Evolutionary conservation across 2,888 invertebrate genomes (phyloP).

Genomic region (Lumbricus terrestris): DNA sequence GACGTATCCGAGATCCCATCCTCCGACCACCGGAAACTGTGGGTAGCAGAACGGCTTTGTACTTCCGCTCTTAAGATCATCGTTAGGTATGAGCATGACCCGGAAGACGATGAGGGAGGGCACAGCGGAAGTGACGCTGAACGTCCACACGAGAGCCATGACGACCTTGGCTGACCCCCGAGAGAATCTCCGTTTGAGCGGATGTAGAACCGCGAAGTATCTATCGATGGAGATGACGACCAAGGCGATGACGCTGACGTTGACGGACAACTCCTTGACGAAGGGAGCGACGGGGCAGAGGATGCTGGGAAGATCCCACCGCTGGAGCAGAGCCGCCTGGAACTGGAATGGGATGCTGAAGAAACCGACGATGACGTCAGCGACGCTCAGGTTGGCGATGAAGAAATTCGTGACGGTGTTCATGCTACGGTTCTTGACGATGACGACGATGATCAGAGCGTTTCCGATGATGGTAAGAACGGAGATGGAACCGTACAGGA

Average conservation of each 20-base stretch:
- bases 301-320: conserved; percentile 81
- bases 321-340: conserved; percentile 71
- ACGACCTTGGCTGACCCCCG: conserved; percentile 73
- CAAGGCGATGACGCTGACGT: conserved; percentile 83
- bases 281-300: conserved; percentile 88
- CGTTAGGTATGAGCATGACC: background rate
- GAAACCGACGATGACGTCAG: conserved; percentile 81
- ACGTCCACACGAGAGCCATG: conserved; percentile 74
- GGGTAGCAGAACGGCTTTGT: conserved; percentile 22
- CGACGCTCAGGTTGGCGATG: conserved; percentile 80
- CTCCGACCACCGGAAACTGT: conserved; percentile 6
- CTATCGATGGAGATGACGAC: conserved; percentile 84
- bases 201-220: conserved; percentile 65
- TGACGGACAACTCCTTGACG: conserved; percentile 80
- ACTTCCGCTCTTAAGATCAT: background rate
- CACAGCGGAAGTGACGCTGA: conserved; percentile 64
- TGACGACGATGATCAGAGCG: conserved; percentile 80
- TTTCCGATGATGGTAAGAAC: conserved; percentile 79
- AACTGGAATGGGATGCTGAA: conserved; percentile 75
- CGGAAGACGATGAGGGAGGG: conserved; percentile 66
- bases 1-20: conserved; percentile 27
- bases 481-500: conserved; percentile 79
- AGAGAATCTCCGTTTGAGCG: conserved; percentile 68
- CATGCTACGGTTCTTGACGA: conserved; percentile 73
- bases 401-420: conserved; percentile 80